Evolutionary conservation across 2,888 invertebrate species (phyloP).

Genomic region (Pollenia angustigena): DNA sequence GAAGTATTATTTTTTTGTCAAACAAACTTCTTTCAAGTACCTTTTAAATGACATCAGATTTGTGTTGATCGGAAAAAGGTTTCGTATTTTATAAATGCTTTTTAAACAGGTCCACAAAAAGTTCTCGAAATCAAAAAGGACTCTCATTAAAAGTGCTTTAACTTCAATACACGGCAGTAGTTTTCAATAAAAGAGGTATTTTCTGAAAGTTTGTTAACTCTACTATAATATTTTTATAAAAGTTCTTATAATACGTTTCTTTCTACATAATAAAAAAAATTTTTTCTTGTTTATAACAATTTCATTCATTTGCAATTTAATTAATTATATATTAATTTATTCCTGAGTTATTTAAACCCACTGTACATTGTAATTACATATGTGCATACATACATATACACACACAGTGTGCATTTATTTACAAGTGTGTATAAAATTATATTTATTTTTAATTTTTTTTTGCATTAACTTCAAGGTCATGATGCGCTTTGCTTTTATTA

Average conservation of each 20-base stretch:
- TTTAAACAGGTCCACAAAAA: too few relatives aligned
- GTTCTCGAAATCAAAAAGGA: too few relatives aligned
- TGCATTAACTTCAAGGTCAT: slow-evolving; percentile 70
- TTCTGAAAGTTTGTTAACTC: too few relatives aligned
- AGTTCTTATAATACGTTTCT: not conserved
- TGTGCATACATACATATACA: not conserved
- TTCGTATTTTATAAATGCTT: too few relatives aligned
- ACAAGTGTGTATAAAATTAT: slow-evolving; percentile 17
- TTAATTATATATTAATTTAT: slow-evolving; percentile 16
- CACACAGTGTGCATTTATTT: slow-evolving; percentile 36
- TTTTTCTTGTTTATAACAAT: not conserved
- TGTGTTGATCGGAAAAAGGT: too few relatives aligned
- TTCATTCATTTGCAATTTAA: not conserved
- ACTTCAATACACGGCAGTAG: too few relatives aligned
- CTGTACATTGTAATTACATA: slow-evolving; percentile 33
- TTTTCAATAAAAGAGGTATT: too few relatives aligned
- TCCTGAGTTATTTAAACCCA: slow-evolving; percentile 43
- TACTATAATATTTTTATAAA: not conserved
- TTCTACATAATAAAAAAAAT: not conserved
- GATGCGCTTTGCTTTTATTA: slow-evolving; percentile 69
- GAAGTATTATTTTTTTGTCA: too few relatives aligned
- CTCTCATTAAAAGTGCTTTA: too few relatives aligned
- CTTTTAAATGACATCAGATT: too few relatives aligned
- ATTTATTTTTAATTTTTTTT: slow-evolving; percentile 57
- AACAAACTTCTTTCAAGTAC: too few relatives aligned